phyloP scores from a whole-genome alignment of 2,888 invertebrate genomes.

The Falcaria lacertinaria region DNA sequence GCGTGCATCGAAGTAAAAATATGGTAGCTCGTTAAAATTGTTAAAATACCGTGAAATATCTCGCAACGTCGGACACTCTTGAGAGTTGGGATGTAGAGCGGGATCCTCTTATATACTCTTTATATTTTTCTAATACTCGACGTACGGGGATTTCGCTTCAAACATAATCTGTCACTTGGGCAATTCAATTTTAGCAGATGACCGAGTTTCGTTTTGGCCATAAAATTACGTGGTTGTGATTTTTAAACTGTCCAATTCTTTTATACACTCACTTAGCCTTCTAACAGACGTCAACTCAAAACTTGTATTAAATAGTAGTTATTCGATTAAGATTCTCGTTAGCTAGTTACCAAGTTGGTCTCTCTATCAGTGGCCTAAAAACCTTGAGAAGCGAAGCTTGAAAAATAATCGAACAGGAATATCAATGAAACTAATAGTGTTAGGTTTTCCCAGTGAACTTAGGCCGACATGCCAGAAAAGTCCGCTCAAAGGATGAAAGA shows the following conservation, averaged over 20 bases:
- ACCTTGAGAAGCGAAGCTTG: no score
- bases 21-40: slow-evolving; percentile 76
- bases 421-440: slow-evolving; percentile 8
- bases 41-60: slow-evolving; percentile 78
- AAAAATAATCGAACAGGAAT: no score
- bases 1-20: slow-evolving; percentile 66
- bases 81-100: slow-evolving; percentile 41
- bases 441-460: slow-evolving; percentile 13
- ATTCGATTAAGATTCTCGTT: no score
- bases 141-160: slow-evolving; percentile 61
- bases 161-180: slow-evolving; percentile 44
- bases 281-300: no score
- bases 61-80: slow-evolving; percentile 64
- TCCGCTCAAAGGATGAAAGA: slow-evolving; percentile 53
- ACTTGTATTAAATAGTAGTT: no score
- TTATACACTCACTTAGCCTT: no score
- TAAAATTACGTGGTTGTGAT: no score
- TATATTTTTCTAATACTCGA: slow-evolving; percentile 70
- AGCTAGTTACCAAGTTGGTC: no score
- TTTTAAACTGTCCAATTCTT: no score
- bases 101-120: slow-evolving; percentile 18
- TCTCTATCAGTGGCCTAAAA: no score
- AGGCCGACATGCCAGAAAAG: slow-evolving; percentile 46
- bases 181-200: slow-evolving; percentile 17
- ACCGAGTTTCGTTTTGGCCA: neutral